phyloP scores from a whole-genome alignment of 2,113 vertebrate genomes.

The Dasyurus viverrinus region DNA sequence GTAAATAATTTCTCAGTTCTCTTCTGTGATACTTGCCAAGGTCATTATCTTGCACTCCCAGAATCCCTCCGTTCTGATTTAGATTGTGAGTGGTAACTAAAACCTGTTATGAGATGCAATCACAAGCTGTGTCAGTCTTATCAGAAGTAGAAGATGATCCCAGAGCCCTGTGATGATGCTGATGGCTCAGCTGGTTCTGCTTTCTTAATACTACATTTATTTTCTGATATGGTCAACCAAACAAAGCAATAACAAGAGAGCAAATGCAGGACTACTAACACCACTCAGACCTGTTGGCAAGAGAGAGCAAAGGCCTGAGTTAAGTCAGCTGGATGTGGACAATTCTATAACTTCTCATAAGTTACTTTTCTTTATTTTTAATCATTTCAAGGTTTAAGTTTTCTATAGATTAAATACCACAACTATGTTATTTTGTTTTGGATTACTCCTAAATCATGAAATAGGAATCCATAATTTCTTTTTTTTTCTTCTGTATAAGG shows the following conservation, averaged over 20 bases:
- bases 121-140: slow-evolving; percentile 67
- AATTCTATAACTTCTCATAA: neutral
- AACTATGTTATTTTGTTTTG: neutral
- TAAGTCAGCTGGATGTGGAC: slow-evolving; percentile 3
- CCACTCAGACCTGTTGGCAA: neutral
- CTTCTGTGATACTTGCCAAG: slow-evolving; percentile 70
- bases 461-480: neutral
- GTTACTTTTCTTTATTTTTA: neutral
- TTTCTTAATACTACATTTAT: slow-evolving; percentile 73
- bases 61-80: slow-evolving; percentile 66
- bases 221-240: slow-evolving; percentile 66
- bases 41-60: slow-evolving; percentile 67
- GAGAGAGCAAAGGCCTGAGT: neutral
- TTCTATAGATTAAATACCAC: rapidly evolving
- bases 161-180: slow-evolving; percentile 41
- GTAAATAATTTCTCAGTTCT: slow-evolving; percentile 73
- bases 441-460: neutral
- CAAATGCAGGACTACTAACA: slow-evolving; percentile 42
- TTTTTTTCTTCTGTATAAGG: neutral
- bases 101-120: slow-evolving; percentile 71
- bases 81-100: slow-evolving; percentile 66
- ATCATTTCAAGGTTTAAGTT: rapidly evolving
- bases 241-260: slow-evolving; percentile 53
- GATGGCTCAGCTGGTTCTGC: slow-evolving; percentile 71
- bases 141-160: slow-evolving; percentile 68